These are phyloP conservation scores for Cepaea nemoralis DNA, from an alignment of 1,140 invertebrate species.

Conservation along the genomic window DNA sequence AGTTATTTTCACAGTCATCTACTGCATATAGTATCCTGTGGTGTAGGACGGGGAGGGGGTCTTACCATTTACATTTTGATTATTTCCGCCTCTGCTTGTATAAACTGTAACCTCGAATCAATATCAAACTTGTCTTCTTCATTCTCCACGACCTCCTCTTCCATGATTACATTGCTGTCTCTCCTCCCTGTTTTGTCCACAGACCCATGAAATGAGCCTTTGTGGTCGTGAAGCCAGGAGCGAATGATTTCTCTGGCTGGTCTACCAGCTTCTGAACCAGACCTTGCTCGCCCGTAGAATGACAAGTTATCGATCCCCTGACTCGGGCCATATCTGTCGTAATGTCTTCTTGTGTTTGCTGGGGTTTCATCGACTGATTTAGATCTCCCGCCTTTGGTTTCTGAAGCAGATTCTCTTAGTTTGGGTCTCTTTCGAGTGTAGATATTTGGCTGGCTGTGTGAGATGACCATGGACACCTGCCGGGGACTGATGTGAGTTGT, in stretches of 20 bases:
- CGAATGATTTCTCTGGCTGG: background rate
- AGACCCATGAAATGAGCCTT: background rate
- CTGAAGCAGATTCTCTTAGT: background rate
- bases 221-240: no score
- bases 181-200: background rate
- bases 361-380: conserved; percentile 17
- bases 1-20: no score
- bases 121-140: background rate
- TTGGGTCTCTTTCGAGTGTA: background rate
- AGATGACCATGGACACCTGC: background rate
- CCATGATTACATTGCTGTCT: conserved; percentile 1
- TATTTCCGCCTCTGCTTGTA: conserved; percentile 13
- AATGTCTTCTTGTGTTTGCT: background rate
- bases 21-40: no score
- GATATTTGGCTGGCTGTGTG: background rate
- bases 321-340: conserved; percentile 2
- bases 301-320: background rate
- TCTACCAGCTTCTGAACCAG: background rate
- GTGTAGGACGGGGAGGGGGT: no score
- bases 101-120: conserved; percentile 5
- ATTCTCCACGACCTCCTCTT: conserved; percentile 5
- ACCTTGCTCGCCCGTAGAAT: background rate
- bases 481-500: background rate
- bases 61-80: conserved; percentile 23
- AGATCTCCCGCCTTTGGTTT: background rate